phyloP scores from a whole-genome alignment of 23 tunicate species.

The Trididemnum miniatum region DNA sequence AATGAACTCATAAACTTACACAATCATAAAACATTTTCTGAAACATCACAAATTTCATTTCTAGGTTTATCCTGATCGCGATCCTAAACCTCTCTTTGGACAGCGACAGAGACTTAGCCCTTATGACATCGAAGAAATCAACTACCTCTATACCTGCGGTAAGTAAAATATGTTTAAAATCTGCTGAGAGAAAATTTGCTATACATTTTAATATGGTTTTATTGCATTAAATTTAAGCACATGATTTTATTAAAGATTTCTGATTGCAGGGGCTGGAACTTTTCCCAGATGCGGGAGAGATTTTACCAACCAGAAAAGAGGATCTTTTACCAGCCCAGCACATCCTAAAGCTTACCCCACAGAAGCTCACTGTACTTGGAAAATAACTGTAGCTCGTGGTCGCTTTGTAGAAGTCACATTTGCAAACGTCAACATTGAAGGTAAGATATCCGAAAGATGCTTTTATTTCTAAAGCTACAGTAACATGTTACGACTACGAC shows the following conservation, averaged over 20 bases:
- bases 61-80: constrained; percentile 55
- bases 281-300: constrained; percentile 89
- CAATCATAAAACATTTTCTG: too few relatives aligned
- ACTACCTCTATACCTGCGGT: constrained; percentile 88
- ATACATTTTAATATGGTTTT: too few relatives aligned
- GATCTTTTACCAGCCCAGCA: constrained; percentile 71
- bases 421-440: constrained; percentile 60
- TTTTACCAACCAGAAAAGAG: constrained; percentile 52
- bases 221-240: too few relatives aligned
- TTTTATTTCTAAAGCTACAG: too few relatives aligned
- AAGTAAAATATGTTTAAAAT: too few relatives aligned
- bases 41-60: not conserved
- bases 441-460: too few relatives aligned
- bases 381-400: constrained; percentile 64
- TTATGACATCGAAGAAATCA: constrained; percentile 97
- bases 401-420: constrained; percentile 60
- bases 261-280: constrained; percentile 28
- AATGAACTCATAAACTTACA: too few relatives aligned
- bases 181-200: too few relatives aligned
- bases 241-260: too few relatives aligned
- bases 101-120: constrained; percentile 90
- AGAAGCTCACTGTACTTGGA: constrained; percentile 98
- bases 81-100: constrained; percentile 84
- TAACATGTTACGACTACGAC: not conserved
- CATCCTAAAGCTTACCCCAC: constrained; percentile 71